These are phyloP conservation scores for Aphidius ervi DNA, from an alignment of 1,140 invertebrate species.

Conservation along the genomic window DNA sequence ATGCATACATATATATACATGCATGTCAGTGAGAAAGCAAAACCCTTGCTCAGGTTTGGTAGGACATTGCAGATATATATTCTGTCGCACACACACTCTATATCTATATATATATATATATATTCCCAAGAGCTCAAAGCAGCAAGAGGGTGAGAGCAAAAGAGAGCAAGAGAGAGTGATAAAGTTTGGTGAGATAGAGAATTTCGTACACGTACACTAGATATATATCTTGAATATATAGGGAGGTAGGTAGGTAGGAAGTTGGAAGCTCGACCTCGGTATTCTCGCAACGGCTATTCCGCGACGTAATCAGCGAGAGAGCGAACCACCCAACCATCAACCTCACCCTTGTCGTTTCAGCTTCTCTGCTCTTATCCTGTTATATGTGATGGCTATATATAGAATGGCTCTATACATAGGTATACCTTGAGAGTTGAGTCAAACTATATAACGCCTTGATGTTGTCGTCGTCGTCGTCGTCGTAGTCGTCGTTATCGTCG, in stretches of 20 bases:
- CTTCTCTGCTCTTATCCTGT: conserved; percentile 19
- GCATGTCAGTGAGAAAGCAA: too few relatives aligned
- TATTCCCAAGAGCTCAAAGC: conserved; percentile 3
- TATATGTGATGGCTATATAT: conserved; percentile 13
- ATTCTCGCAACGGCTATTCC: conserved; percentile 48
- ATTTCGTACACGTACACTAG: not conserved
- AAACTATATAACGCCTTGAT: too few relatives aligned
- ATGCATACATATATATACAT: not conserved
- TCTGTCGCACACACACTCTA: conserved; percentile 33
- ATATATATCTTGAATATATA: not conserved
- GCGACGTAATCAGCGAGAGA: conserved; percentile 55
- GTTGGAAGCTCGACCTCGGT: conserved; percentile 27
- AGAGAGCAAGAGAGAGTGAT: conserved; percentile 10
- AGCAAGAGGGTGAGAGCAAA: not conserved
- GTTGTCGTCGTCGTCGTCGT: too few relatives aligned
- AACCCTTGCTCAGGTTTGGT: conserved; percentile 32
- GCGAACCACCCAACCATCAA: conserved; percentile 30
- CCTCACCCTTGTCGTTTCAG: conserved; percentile 17
- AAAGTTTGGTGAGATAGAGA: conserved; percentile 7
- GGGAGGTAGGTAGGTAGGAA: conserved; percentile 8
- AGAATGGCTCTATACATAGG: conserved; percentile 3
- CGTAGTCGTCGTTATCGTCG: too few relatives aligned
- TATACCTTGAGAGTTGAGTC: too few relatives aligned
- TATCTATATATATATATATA: conserved; percentile 14
- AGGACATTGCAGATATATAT: conserved; percentile 51